phyloP scores from a whole-genome alignment of 2,797 vertebrate species.

The Mus caroli region DNA sequence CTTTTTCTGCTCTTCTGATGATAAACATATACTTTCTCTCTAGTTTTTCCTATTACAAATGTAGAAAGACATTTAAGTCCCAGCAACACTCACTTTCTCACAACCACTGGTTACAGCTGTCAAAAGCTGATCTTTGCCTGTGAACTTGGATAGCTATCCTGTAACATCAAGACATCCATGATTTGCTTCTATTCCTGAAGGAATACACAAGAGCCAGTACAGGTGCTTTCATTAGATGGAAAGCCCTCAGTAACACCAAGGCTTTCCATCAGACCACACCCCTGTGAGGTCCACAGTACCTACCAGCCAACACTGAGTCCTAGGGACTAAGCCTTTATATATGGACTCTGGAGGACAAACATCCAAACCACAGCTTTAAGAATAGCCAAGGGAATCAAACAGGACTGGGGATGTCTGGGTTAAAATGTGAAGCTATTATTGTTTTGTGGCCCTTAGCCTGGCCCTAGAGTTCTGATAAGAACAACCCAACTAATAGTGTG shows the following conservation, averaged over 20 bases:
- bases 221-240: background rate
- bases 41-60: background rate
- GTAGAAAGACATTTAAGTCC: background rate
- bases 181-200: constrained; percentile 7
- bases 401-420: background rate
- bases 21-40: background rate
- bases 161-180: background rate
- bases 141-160: background rate
- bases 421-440: background rate
- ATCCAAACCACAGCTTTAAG: background rate
- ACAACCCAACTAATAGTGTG: background rate
- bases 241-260: background rate
- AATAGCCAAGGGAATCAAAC: background rate
- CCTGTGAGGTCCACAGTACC: background rate
- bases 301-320: background rate
- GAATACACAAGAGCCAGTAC: background rate
- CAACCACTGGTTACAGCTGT: background rate
- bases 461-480: background rate
- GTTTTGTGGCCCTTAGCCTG: background rate
- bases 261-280: background rate
- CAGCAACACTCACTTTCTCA: background rate
- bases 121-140: background rate
- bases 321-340: background rate
- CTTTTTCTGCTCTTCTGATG: background rate
- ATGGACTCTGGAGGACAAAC: background rate